Conservation (phyloP, 1,140 invertebrate species). For the Pomacea maculata region DNA sequence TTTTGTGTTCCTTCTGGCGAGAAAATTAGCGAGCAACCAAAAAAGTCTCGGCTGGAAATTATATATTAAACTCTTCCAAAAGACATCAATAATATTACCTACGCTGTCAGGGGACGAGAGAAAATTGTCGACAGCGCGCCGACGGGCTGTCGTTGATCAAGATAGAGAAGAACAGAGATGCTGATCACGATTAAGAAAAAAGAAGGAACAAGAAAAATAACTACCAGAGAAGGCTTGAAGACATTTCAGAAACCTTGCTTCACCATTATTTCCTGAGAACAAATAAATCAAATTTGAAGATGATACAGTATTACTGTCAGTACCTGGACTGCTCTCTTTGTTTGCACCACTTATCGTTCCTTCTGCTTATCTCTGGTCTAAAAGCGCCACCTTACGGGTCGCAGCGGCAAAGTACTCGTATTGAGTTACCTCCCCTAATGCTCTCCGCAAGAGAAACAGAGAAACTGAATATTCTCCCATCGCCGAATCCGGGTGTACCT, state of each 20-base stretch:
- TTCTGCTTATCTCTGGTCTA: not conserved
- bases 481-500: not conserved
- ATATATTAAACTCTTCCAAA: too few species aligned
- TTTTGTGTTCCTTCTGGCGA: too few species aligned
- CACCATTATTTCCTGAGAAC: not conserved
- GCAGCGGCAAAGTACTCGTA: not conserved
- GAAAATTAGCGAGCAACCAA: too few species aligned
- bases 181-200: too few species aligned
- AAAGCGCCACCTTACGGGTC: not conserved
- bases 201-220: too few species aligned
- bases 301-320: not conserved
- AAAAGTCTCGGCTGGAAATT: too few species aligned
- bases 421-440: not conserved
- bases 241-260: not conserved
- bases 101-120: too few species aligned
- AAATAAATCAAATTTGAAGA: constrained; percentile 10
- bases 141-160: too few species aligned
- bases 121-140: too few species aligned
- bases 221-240: too few species aligned
- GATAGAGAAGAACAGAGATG: too few species aligned
- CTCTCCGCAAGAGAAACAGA: not conserved
- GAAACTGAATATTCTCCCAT: not conserved
- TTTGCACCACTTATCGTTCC: not conserved
- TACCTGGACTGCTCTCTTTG: not conserved
- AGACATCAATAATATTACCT: too few species aligned